phyloP scores from a whole-genome alignment of 2,888 invertebrate genomes.

The Branchipolynoe longqiensis region DNA sequence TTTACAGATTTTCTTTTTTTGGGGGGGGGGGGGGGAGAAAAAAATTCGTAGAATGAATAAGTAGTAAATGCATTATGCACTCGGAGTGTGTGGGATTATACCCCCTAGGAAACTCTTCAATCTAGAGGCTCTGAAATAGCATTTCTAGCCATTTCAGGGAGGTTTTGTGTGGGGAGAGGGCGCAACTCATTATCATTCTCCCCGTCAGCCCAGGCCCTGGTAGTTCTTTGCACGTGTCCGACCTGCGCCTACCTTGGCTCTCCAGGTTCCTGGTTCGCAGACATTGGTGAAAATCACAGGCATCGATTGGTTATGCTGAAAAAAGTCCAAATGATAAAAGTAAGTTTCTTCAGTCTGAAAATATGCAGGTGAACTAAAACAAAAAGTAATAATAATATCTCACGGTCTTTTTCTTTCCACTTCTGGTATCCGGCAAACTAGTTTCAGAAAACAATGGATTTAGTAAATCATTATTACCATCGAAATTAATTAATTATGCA shows the following conservation, averaged over 20 bases:
- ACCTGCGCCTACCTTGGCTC: background rate
- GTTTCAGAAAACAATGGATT: background rate
- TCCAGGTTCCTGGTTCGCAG: background rate
- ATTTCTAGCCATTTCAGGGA: no score
- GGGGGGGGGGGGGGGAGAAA: background rate
- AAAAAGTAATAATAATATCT: background rate
- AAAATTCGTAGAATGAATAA: background rate
- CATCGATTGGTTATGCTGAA: background rate
- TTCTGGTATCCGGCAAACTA: background rate
- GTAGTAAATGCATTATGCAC: background rate
- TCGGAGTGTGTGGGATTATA: background rate
- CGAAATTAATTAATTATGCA: no score
- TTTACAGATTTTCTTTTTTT: background rate
- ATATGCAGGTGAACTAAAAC: background rate
- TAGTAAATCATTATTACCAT: background rate
- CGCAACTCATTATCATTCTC: background rate
- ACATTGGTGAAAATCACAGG: constrained; percentile 11
- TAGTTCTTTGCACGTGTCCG: background rate
- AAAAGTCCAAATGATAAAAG: background rate
- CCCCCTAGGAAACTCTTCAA: background rate
- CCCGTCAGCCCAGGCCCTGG: no score
- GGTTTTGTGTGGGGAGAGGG: background rate
- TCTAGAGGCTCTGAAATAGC: no score
- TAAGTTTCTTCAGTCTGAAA: background rate
- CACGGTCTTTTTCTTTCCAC: background rate